phyloP scores from a whole-genome alignment of 1,140 invertebrate genomes.

The Aradophagus sp. region DNA sequence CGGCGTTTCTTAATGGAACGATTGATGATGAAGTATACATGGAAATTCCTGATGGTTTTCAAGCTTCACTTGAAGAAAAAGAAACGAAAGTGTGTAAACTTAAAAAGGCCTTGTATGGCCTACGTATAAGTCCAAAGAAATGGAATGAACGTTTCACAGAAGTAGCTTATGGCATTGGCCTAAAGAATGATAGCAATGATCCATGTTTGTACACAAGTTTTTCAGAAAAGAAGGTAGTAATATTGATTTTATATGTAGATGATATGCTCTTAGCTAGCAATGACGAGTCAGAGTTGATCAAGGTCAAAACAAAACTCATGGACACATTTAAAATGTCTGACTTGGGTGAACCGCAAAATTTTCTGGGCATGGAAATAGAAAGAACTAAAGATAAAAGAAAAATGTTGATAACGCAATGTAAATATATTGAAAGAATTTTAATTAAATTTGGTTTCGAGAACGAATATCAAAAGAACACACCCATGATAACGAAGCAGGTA shows the following conservation, averaged over 20 bases:
- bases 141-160: background rate
- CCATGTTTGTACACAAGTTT: background rate
- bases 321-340: background rate
- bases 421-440: conserved; percentile 9
- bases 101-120: background rate
- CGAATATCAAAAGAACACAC: background rate
- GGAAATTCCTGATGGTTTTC: conserved; percentile 4
- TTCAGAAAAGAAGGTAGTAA: background rate
- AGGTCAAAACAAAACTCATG: conserved; percentile 3
- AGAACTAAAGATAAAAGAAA: conserved; percentile 7
- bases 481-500: conserved; percentile 11
- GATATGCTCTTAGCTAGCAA: background rate
- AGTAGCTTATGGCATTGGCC: background rate
- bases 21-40: no score
- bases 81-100: background rate
- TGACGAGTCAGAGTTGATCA: background rate
- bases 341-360: conserved; percentile 3
- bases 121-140: background rate
- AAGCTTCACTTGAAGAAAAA: conserved; percentile 1
- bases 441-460: conserved; percentile 6
- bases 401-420: conserved; percentile 9
- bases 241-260: background rate
- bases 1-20: no score
- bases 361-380: conserved; percentile 8
- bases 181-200: background rate